Percentiles rank a stretch among this genome's conserved stretches.
phyloP scores from a whole-genome alignment of 2,888 invertebrate genomes.

The Caenorhabditis zanzibari region DNA sequence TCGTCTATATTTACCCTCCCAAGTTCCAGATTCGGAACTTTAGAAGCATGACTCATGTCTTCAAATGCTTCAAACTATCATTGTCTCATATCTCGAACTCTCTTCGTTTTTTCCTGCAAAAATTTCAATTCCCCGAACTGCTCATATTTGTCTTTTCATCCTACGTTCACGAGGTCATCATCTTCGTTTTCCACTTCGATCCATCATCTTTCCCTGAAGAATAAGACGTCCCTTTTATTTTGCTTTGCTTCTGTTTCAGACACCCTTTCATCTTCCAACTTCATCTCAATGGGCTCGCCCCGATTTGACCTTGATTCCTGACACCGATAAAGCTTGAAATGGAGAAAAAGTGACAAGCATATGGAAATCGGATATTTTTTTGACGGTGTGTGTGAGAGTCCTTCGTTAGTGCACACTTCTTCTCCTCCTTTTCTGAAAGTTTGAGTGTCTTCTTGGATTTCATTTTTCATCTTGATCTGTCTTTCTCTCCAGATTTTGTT shows the following conservation, averaged over 20 bases:
- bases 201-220: constrained; percentile 19
- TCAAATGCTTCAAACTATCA: background rate
- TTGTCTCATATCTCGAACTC: background rate
- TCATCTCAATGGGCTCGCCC: constrained; percentile 21
- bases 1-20: no score
- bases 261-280: constrained; percentile 27
- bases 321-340: constrained; percentile 40
- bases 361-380: constrained; percentile 38
- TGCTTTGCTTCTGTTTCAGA: constrained; percentile 1
- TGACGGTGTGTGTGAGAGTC: constrained; percentile 7
- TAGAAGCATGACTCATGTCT: background rate
- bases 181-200: constrained; percentile 2
- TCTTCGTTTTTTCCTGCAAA: constrained; percentile 5
- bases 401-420: constrained; percentile 26
- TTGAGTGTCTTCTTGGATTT: background rate
- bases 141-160: background rate
- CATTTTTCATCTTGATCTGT: constrained; percentile 2
- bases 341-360: constrained; percentile 4
- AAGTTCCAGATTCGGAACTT: no score
- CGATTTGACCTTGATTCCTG: constrained; percentile 30
- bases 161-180: constrained; percentile 21
- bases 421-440: constrained; percentile 12
- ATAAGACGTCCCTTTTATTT: constrained; percentile 15
- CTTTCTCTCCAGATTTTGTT: background rate
- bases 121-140: constrained; percentile 28